Evolutionary conservation across 1,140 invertebrate species (phyloP), one percentile per base, ranked within the genome.

Genomic region (Bombus confusus): DNA sequence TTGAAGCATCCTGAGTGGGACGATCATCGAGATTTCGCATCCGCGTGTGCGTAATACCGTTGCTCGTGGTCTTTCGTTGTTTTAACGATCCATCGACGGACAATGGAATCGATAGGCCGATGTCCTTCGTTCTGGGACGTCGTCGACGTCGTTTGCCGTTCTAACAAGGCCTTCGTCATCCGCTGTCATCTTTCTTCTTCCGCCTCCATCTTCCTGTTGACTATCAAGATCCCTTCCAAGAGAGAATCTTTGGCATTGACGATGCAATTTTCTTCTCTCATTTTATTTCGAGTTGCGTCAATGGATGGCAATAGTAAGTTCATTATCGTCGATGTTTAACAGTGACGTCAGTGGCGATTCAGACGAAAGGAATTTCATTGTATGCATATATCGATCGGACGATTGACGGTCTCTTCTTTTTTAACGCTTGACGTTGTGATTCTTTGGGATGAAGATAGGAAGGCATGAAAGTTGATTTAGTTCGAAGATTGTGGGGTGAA

Each of bases 131-230:
- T 69, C 62, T 73, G 41, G 79, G 31, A 81, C 64, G 39, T 41
- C 80, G 37, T 81, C 69, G 31, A 31, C 84, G 77, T 83, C 87
- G 78, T 89, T 90, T 90, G 90, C 79, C 89, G 88, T 87, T 90
- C 74, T 62, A 81, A 81, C 77, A 62, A 66, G 79, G 59, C 68
- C 80, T 82, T 89, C 80, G 73, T 86, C 75, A 59, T 86, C 77
- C 73, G 39, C 47, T 31, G 72, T 76, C 72, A 13, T 73, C 80
- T 80, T 68, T 80, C 59, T 73, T 57, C 86, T 88, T 80, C 76
- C 73, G 77, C 28, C 47, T 80, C 59, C 75, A 22, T 34, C 76
- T 68, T 37, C 22, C 66, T 10, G 9, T 77, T 18, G 12, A 39
- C n/a, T 62, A n/a, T 43, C 37, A 9, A n/a, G 13, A 28, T 13